These are phyloP conservation scores for Agrypnia vestita DNA, from an alignment of 1,140 invertebrate species.

Conservation along the genomic window DNA sequence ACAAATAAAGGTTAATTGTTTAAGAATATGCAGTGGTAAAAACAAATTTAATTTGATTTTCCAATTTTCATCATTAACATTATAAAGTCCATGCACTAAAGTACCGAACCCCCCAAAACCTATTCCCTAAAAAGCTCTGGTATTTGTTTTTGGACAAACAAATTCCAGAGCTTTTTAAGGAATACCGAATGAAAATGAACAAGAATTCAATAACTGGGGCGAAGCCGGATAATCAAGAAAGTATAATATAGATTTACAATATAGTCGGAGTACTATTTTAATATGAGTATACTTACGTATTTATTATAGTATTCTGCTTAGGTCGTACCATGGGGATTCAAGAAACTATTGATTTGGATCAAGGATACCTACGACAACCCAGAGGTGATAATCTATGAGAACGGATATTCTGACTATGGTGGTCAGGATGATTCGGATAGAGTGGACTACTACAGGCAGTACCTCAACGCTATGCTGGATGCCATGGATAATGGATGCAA, in stretches of 20 bases:
- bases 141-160: too few relatives aligned
- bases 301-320: conserved; percentile 40
- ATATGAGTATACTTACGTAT: background rate
- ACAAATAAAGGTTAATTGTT: background rate
- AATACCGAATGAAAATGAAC: too few relatives aligned
- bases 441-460: conserved; percentile 67
- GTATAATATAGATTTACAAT: too few relatives aligned
- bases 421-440: conserved; percentile 72
- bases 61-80: too few relatives aligned
- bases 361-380: conserved; percentile 75
- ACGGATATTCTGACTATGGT: conserved; percentile 75
- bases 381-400: conserved; percentile 79
- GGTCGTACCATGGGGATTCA: conserved; percentile 66
- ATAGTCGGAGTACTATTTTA: too few relatives aligned
- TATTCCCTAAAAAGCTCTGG: too few relatives aligned
- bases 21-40: background rate
- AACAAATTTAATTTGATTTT: background rate
- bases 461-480: conserved; percentile 66
- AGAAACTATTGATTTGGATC: conserved; percentile 72
- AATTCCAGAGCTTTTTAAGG: too few relatives aligned
- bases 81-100: too few relatives aligned
- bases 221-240: too few relatives aligned
- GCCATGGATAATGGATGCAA: conserved; percentile 62
- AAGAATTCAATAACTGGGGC: too few relatives aligned
- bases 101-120: too few relatives aligned